A percentile compares a stretch with the other conserved stretches of the same genome.
Evolutionary conservation across 2,888 invertebrate species (phyloP).

Genomic region (Pheosia gnoma): DNA sequence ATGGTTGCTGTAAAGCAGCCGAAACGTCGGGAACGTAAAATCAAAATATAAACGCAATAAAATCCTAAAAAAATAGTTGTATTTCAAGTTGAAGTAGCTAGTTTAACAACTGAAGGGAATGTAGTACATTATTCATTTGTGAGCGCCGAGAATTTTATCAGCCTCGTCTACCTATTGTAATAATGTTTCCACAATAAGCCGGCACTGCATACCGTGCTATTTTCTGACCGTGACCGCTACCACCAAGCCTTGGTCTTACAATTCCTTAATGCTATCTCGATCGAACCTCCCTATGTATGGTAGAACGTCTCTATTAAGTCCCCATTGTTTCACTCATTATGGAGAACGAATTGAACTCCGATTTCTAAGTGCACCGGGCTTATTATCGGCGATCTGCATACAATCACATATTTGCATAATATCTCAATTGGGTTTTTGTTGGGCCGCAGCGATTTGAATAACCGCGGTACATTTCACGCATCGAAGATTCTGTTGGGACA

Average conservation of each 20-base stretch:
- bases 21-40: too few species aligned
- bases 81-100: neutral
- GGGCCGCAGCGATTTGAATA: conserved; percentile 56
- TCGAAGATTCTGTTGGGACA: conserved; percentile 28
- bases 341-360: conserved; percentile 73
- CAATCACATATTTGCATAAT: conserved; percentile 82
- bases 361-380: conserved; percentile 63
- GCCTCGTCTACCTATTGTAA: conserved; percentile 2
- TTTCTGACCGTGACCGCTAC: conserved; percentile 12
- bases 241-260: conserved; percentile 26
- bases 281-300: conserved; percentile 63
- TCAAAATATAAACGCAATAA: too few species aligned
- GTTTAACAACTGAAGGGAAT: neutral
- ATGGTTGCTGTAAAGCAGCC: too few species aligned
- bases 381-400: conserved; percentile 81
- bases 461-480: conserved; percentile 44
- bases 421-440: conserved; percentile 78
- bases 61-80: too few species aligned
- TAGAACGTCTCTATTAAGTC: conserved; percentile 76
- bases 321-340: conserved; percentile 79
- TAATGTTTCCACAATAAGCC: conserved; percentile 12
- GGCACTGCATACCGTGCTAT: conserved; percentile 24
- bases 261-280: conserved; percentile 58
- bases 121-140: conserved; percentile 1
- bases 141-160: neutral